Evolutionary conservation across 2,113 vertebrate species (phyloP).

Genomic region (Calidris pygmaea): DNA sequence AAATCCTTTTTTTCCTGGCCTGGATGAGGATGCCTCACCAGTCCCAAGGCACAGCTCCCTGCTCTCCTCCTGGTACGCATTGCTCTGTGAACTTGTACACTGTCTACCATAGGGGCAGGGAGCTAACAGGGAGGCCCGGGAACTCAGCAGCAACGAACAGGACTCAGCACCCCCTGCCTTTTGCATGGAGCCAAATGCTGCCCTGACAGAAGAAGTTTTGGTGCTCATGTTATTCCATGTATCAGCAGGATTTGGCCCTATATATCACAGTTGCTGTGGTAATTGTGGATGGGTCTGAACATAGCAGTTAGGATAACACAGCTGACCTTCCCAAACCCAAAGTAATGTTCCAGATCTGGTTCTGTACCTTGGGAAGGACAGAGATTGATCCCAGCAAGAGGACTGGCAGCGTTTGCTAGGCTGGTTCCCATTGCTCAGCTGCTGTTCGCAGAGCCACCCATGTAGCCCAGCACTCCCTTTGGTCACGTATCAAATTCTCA

Average conservation of each 20-base stretch:
- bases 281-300: not conserved
- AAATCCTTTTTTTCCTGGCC: not conserved
- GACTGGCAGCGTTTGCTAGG: not conserved
- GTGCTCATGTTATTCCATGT: not conserved
- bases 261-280: not conserved
- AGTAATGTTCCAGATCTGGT: not conserved
- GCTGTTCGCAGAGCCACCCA: not conserved
- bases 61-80: not conserved
- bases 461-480: not conserved
- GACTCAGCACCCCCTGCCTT: not conserved
- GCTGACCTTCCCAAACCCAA: not conserved
- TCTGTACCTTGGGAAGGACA: not conserved
- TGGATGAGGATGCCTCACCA: not conserved
- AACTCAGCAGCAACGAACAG: not conserved
- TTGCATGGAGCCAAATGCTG: not conserved
- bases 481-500: not conserved
- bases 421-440: not conserved
- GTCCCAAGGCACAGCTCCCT: not conserved
- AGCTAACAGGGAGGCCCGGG: not conserved
- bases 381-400: not conserved
- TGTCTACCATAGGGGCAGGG: not conserved
- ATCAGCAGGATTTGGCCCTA: not conserved
- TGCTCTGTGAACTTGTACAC: not conserved
- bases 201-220: not conserved
- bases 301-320: not conserved